Percentiles rank a stretch among this genome's conserved stretches.
These are phyloP conservation scores for Electrophaes corylata DNA, from an alignment of 2,888 invertebrate genomes.

Conservation along the genomic window DNA sequence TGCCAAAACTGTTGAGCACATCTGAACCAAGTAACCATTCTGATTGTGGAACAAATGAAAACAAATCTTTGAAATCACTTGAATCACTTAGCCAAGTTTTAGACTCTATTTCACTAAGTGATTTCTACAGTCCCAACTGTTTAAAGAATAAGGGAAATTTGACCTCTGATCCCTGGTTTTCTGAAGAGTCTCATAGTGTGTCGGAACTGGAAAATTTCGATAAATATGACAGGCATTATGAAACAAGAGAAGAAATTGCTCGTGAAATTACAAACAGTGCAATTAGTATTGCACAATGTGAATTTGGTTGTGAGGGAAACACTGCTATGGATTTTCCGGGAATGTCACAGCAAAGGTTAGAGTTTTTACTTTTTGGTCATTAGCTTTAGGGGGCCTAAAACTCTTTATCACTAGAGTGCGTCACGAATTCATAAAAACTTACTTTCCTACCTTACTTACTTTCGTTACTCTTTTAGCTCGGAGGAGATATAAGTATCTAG, in stretches of 20 bases:
- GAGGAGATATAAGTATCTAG: too few species aligned
- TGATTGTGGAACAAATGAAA: constrained; percentile 26
- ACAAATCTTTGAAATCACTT: constrained; percentile 39
- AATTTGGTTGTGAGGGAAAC: constrained; percentile 44
- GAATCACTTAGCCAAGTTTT: constrained; percentile 57
- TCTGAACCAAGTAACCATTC: constrained; percentile 4
- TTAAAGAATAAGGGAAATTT: constrained; percentile 46
- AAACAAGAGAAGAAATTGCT: constrained; percentile 57
- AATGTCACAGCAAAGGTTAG: constrained; percentile 63
- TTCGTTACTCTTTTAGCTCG: too few species aligned
- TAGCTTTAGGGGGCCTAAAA: too few species aligned
- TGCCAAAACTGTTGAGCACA: constrained; percentile 54
- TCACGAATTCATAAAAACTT: too few species aligned
- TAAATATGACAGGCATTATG: constrained; percentile 52
- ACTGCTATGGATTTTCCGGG: constrained; percentile 54
- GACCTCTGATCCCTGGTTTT: constrained; percentile 62
- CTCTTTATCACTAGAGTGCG: too few species aligned
- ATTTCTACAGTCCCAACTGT: constrained; percentile 48
- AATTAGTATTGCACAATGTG: constrained; percentile 50
- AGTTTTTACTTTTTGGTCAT: neutral
- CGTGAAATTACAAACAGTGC: constrained; percentile 51
- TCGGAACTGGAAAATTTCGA: constrained; percentile 64
- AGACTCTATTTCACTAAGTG: constrained; percentile 72
- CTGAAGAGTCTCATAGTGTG: constrained; percentile 62
- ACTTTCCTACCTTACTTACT: too few species aligned